Evolutionary conservation across 2,797 vertebrate species (phyloP).

Genomic region (Limnodromus scolopaceus): DNA sequence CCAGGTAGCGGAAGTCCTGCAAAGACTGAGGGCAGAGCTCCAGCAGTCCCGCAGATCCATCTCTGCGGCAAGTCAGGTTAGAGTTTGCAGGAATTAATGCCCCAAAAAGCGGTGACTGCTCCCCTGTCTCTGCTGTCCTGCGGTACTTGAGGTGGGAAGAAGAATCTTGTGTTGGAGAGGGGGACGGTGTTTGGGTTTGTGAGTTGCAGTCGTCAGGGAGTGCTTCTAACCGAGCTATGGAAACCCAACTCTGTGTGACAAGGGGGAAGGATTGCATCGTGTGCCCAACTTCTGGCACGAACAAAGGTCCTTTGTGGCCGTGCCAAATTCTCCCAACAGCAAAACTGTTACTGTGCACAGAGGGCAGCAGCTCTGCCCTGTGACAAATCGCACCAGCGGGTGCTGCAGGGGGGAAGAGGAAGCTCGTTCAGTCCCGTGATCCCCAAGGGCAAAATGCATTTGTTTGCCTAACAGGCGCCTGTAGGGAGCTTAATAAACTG

Average conservation of each 20-base stretch:
- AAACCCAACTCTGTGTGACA: conserved; percentile 14
- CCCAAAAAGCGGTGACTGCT: neutral
- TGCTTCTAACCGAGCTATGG: neutral
- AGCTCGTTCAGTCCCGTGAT: neutral
- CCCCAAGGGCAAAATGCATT: neutral
- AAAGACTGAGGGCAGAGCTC: neutral
- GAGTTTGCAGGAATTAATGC: neutral
- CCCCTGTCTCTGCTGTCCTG: neutral
- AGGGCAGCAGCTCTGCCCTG: conserved; percentile 37
- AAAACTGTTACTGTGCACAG: conserved; percentile 18
- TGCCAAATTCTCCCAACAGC: conserved; percentile 41
- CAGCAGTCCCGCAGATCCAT: neutral
- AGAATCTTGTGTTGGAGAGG: fast-evolving
- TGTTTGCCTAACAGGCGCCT: neutral
- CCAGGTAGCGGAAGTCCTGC: neutral
- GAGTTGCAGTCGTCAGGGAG: fast-evolving
- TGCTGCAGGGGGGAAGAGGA: neutral
- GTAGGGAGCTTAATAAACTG: neutral
- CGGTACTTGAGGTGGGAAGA: neutral
- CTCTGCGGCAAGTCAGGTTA: neutral
- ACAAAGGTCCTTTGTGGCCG: conserved; percentile 61
- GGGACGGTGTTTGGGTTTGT: neutral
- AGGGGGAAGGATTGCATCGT: conserved; percentile 37
- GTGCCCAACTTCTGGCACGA: neutral
- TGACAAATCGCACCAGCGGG: neutral